Base-by-base conservation (phyloP, 2,888 invertebrate genomes). In the Harpalus rufipes region DNA sequence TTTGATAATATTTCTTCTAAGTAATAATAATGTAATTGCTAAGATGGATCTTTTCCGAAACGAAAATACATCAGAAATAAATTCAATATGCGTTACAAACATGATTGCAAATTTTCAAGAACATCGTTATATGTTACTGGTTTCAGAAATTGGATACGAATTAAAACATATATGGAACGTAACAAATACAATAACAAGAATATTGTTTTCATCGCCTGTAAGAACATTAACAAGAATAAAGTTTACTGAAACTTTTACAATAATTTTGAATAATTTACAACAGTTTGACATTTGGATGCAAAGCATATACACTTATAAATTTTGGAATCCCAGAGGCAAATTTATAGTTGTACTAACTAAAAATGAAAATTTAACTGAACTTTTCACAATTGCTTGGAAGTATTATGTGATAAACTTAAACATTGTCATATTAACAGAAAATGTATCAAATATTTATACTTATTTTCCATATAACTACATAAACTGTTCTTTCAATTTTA, bases 401-500 rank as follows among this genome's bases (percentile, higher is more conserved):
- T 72, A 68, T 82, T 72, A 58, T 32, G 10, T 82, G 0, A 39
- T 82, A 72, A 65, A 72, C 51, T 56, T 82, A 32, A 68, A 41
- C 32, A 32, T 72, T 21, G 18, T 82, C 4, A 3, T 78, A 5
- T 58, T 32, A 32, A 58, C 16, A 25, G 51, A 65, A 12, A 12
- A 10, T 12, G 18, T 8, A 8, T 12, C 51, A 39, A 56, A 56
- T 25, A 16, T 82, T 8, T 68, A 56, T 25, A 82, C 82, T 25
- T 82, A 82, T 72, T 58, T 44, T 82, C 82, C 82, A 0, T 82
- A 68, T 44, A n/a, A 65, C 68, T 12, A 51, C 21, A 51, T 51
- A 18, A 56, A 72, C 18, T 82, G 65, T 51, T 12, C 72, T n/a
- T 18, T 25, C 44, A 68, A 58, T 7, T 44, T 51, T 10, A 6